These are phyloP conservation scores for Allygus modestus DNA, from an alignment of 2,888 invertebrate genomes.

Conservation along the genomic window DNA sequence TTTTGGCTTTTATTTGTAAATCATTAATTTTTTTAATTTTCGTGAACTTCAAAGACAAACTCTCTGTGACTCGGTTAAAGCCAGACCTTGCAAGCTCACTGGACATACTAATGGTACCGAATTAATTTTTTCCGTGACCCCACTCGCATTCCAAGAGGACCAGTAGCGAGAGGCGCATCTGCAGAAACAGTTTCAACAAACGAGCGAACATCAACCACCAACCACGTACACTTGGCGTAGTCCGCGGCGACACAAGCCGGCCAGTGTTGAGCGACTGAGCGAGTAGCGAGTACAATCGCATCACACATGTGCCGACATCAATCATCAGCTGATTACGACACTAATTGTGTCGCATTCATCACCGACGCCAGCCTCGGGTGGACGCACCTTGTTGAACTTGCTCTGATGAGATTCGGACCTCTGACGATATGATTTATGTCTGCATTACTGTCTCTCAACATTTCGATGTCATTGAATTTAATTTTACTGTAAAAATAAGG, in stretches of 20 bases:
- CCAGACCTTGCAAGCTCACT: no score
- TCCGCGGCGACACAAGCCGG: not conserved
- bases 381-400: not conserved
- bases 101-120: no score
- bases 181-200: not conserved
- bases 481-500: not conserved
- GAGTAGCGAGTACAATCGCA: not conserved
- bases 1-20: no score
- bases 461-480: not conserved
- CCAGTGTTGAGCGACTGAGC: conserved; percentile 10
- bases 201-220: not conserved
- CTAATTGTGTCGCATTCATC: conserved; percentile 29
- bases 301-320: not conserved
- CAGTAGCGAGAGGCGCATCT: not conserved
- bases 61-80: no score
- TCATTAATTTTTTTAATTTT: no score
- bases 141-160: not conserved
- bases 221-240: not conserved
- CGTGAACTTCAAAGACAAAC: no score
- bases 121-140: no score
- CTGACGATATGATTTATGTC: not conserved
- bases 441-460: not conserved
- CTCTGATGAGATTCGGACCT: conserved; percentile 15
- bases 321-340: conserved; percentile 40
- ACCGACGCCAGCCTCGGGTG: not conserved